These are phyloP conservation scores for Actenoides hombroni DNA, from an alignment of 2,113 vertebrate species.

Conservation along the genomic window DNA sequence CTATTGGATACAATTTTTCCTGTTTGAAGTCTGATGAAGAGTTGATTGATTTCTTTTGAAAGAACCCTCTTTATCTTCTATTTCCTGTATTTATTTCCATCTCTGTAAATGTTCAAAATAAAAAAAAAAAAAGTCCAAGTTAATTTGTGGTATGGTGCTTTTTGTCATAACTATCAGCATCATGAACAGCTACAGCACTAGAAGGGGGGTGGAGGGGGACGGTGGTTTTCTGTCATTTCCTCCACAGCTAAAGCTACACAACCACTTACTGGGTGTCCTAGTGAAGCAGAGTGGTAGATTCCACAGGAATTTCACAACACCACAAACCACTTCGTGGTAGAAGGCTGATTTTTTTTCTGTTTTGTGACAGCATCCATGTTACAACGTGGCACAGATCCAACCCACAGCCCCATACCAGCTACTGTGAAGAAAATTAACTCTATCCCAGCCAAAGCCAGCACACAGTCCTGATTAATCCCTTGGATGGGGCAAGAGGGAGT, in stretches of 20 bases:
- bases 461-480: not conserved
- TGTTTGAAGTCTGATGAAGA: constrained; percentile 1
- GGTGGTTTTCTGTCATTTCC: not conserved
- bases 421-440: not conserved
- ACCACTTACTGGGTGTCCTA: fast-evolving
- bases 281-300: not conserved
- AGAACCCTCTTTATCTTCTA: not conserved
- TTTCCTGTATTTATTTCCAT: constrained; percentile 55
- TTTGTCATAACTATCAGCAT: not conserved
- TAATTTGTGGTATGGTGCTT: not conserved
- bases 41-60: not conserved
- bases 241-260: not conserved
- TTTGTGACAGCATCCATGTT: not conserved
- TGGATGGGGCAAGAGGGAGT: not conserved
- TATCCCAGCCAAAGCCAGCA: not conserved
- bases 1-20: not conserved
- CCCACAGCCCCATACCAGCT: not conserved
- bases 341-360: not conserved
- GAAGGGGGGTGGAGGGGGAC: not conserved
- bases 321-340: not conserved
- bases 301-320: not conserved
- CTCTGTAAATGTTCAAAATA: constrained; percentile 57
- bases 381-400: not conserved
- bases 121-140: not conserved
- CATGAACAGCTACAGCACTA: not conserved